Conservation (phyloP, 2,113 vertebrate species). For the Stegastes partitus region DNA sequence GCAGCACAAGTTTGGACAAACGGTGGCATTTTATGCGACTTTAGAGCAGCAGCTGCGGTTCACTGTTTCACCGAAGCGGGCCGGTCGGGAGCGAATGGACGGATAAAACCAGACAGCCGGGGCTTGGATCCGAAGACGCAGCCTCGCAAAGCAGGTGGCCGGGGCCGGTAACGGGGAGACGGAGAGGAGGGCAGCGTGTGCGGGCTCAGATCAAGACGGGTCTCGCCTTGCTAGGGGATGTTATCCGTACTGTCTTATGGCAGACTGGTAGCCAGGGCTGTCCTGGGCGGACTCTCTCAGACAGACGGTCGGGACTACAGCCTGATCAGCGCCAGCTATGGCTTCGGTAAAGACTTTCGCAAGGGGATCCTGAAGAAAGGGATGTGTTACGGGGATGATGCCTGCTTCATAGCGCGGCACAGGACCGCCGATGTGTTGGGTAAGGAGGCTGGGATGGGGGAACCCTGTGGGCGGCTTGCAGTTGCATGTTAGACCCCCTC, state of each 20-base stretch:
- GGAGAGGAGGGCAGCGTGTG: constrained; percentile 26
- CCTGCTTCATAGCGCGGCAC: constrained; percentile 95
- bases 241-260: constrained; percentile 98
- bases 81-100: constrained; percentile 55
- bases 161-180: constrained; percentile 2
- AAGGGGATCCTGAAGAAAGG: constrained; percentile 99
- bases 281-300: constrained; percentile 97
- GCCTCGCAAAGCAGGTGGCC: constrained; percentile 36
- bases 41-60: not conserved
- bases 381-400: constrained; percentile 98
- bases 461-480: not conserved
- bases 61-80: constrained; percentile 21
- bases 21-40: not conserved
- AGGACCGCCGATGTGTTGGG: constrained; percentile 94
- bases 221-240: constrained; percentile 83
- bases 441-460: constrained; percentile 72
- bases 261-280: constrained; percentile 96
- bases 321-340: constrained; percentile 95
- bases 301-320: constrained; percentile 96
- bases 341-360: constrained; percentile 99
- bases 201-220: constrained; percentile 36
- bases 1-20: not conserved
- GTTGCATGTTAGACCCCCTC: not conserved
- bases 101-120: constrained; percentile 39
- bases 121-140: constrained; percentile 38